These are phyloP conservation scores for Mesodorylaimus sp. DNA, from an alignment of 2,888 invertebrate species.

Conservation along the genomic window DNA sequence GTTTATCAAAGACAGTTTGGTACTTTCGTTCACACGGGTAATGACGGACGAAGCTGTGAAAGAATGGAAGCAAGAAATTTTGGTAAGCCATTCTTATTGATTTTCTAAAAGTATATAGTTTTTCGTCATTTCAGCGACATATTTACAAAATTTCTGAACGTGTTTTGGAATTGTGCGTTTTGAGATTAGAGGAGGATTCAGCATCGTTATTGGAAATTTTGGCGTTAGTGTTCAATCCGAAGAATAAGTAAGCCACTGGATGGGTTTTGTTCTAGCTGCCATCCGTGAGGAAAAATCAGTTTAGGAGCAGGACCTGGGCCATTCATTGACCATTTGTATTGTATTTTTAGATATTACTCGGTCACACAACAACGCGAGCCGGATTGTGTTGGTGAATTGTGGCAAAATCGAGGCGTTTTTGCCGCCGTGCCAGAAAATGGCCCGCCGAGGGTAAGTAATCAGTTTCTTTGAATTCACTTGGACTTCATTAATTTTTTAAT, in stretches of 20 bases:
- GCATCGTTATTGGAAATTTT: conserved; percentile 73
- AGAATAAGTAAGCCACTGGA: conserved; percentile 71
- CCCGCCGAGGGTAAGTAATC: no score
- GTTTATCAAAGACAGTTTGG: conserved; percentile 81
- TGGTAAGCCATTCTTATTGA: conserved; percentile 36
- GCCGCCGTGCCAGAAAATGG: no score
- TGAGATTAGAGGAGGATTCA: conserved; percentile 69
- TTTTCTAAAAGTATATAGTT: background rate
- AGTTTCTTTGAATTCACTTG: no score
- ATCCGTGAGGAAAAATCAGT: no score
- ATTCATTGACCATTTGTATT: no score
- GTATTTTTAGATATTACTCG: no score
- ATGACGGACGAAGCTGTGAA: conserved; percentile 90
- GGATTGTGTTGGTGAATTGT: no score
- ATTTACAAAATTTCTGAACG: conserved; percentile 80
- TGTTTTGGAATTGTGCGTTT: conserved; percentile 72
- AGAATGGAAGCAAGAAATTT: conserved; percentile 92
- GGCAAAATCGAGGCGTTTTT: no score
- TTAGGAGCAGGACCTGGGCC: no score
- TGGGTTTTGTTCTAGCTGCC: no score
- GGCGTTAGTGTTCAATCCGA: conserved; percentile 81
- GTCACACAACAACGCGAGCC: no score
- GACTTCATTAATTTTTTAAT: no score
- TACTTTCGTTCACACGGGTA: conserved; percentile 83
- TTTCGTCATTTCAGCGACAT: conserved; percentile 42